phyloP scores from a whole-genome alignment of 2,888 invertebrate species.

The Bombylius major region DNA sequence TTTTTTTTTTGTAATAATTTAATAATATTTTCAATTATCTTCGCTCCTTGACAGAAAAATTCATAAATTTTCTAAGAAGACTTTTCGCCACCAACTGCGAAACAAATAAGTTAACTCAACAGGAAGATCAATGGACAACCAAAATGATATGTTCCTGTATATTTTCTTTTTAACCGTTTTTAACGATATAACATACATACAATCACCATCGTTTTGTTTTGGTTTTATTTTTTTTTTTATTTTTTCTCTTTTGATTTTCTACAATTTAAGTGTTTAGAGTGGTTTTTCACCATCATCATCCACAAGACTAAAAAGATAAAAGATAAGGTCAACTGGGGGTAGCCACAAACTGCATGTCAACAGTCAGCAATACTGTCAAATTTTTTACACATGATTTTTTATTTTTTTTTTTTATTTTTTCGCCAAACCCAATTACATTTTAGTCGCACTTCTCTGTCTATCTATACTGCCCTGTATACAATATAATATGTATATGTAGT shows the following conservation, averaged over 20 bases:
- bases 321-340: conserved; percentile 4
- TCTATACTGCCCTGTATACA: too few relatives aligned
- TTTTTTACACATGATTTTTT: neutral
- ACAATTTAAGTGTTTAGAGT: too few relatives aligned
- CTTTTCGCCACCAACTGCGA: conserved; percentile 5
- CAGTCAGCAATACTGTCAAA: neutral
- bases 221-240: too few relatives aligned
- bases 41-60: neutral
- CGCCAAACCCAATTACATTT: neutral
- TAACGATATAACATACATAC: too few relatives aligned
- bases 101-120: conserved; percentile 6
- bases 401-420: neutral
- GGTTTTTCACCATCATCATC: too few relatives aligned
- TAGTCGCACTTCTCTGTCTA: too few relatives aligned
- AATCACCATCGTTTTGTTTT: too few relatives aligned
- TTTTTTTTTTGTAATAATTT: neutral
- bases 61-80: neutral
- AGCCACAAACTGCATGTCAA: conserved; percentile 2
- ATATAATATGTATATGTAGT: too few relatives aligned
- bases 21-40: neutral
- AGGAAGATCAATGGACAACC: neutral
- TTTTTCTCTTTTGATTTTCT: neutral
- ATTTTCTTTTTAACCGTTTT: neutral
- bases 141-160: neutral
- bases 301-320: neutral